Conservation (phyloP, 1,140 invertebrate genomes). For the Carposina sasakii region DNA sequence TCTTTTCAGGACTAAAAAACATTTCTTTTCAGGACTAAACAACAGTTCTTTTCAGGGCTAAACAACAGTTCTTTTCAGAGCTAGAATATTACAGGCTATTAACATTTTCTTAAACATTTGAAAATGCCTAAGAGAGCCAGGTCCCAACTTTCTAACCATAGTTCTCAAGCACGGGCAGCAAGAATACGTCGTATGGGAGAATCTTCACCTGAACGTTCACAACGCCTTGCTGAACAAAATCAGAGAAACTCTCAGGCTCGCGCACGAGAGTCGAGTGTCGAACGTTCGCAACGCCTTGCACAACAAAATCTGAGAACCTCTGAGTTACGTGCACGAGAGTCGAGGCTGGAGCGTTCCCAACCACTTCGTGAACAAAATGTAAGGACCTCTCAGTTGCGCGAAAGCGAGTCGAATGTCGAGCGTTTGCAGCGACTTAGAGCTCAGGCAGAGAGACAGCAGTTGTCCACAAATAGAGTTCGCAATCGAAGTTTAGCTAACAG, state of each 20-base stretch:
- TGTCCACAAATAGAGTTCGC: conserved; percentile 22
- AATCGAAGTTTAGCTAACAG: conserved; percentile 27
- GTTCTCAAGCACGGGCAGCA: conserved; percentile 16
- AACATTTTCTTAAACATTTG: conserved; percentile 15
- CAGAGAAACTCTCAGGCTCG: conserved; percentile 10
- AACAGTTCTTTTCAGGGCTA: conserved; percentile 14
- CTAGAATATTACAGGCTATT: conserved; percentile 14
- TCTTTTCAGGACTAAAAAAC: conserved; percentile 6
- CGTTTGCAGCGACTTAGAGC: conserved; percentile 23
- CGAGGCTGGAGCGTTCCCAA: conserved; percentile 15
- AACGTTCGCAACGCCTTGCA: conserved; percentile 21
- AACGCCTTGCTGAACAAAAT: conserved; percentile 14
- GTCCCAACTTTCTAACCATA: conserved; percentile 23
- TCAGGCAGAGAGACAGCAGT: conserved; percentile 29
- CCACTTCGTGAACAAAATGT: conserved; percentile 22
- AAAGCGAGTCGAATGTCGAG: conserved; percentile 17
- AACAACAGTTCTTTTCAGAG: conserved; percentile 16
- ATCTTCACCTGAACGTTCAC: conserved; percentile 19
- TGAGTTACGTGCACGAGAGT: conserved; percentile 4
- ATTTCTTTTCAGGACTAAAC: too few relatives aligned
- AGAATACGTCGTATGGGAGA: conserved; percentile 21
- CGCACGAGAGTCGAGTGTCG: conserved; percentile 18
- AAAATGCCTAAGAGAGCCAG: conserved; percentile 25
- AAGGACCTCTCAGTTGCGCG: conserved; percentile 16
- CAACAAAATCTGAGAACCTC: conserved; percentile 13